Evolutionary conservation across 2,113 vertebrate species (phyloP).

Genomic region (Porphyrio hochstetteri): DNA sequence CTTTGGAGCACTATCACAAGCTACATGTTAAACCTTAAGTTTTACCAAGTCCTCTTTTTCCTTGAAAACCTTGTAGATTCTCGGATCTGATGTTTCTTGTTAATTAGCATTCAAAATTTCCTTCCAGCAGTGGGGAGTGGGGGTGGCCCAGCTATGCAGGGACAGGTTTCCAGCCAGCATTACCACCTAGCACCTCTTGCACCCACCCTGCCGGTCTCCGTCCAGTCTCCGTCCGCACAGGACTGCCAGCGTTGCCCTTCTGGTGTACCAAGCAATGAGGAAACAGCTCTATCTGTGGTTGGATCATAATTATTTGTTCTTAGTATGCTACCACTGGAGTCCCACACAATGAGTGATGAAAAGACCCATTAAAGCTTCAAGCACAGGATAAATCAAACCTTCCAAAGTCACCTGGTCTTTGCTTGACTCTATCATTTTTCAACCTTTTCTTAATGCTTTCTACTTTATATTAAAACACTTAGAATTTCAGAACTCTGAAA

Average conservation of each 20-base stretch:
- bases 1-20: not conserved
- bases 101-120: no score
- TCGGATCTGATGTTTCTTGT: not conserved
- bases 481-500: not conserved
- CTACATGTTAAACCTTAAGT: no score
- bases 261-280: rapidly evolving
- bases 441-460: not conserved
- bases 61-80: not conserved
- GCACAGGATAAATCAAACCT: not conserved
- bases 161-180: not conserved
- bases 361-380: not conserved
- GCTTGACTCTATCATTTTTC: not conserved
- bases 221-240: rapidly evolving
- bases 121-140: not conserved
- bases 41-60: not conserved
- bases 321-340: not conserved
- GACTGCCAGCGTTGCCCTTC: rapidly evolving
- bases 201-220: not conserved
- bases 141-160: not conserved
- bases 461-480: not conserved
- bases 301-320: not conserved
- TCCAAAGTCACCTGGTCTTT: not conserved
- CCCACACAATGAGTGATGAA: not conserved
- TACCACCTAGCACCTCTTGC: not conserved
- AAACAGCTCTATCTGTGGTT: not conserved